phyloP scores from a whole-genome alignment of 1,140 invertebrate genomes.

The Drosophila burlai region DNA sequence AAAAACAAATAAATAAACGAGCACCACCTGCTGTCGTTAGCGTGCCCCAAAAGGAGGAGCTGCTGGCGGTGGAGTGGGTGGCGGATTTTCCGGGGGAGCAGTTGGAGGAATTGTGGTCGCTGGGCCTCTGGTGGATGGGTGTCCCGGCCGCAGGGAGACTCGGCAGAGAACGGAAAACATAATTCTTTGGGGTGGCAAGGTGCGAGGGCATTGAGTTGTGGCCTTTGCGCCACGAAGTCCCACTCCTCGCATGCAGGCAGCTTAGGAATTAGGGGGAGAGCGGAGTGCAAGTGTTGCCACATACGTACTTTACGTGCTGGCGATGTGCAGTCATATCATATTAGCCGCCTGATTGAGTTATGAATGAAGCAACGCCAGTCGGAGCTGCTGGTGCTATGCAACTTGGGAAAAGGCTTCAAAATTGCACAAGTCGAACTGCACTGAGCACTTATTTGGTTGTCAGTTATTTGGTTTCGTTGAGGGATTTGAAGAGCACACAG shows the following conservation, averaged over 20 bases:
- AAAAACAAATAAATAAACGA: slow-evolving; percentile 79
- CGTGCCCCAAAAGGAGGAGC: slow-evolving; percentile 53
- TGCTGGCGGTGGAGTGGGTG: slow-evolving; percentile 9
- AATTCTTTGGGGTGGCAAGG: slow-evolving; percentile 56
- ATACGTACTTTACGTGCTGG: slow-evolving; percentile 29
- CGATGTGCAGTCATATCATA: slow-evolving; percentile 59
- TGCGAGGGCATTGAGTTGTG: slow-evolving; percentile 30
- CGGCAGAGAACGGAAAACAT: slow-evolving; percentile 54
- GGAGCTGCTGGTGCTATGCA: slow-evolving; percentile 26
- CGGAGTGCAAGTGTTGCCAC: neutral
- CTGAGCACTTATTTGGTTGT: slow-evolving; percentile 15
- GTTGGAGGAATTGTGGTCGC: slow-evolving; percentile 10
- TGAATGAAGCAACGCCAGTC: slow-evolving; percentile 42
- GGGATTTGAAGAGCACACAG: slow-evolving; percentile 10
- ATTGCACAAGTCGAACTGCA: slow-evolving; percentile 4
- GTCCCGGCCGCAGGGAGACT: slow-evolving; percentile 19
- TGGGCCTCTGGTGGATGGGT: slow-evolving; percentile 14
- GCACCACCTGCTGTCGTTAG: slow-evolving; percentile 79
- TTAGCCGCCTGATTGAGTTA: slow-evolving; percentile 63
- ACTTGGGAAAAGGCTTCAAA: slow-evolving; percentile 19
- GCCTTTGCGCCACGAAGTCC: slow-evolving; percentile 17
- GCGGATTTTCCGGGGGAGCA: neutral
- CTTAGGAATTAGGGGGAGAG: slow-evolving; percentile 22
- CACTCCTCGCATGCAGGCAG: slow-evolving; percentile 22
- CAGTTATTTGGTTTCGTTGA: slow-evolving; percentile 34